A percentile compares a stretch with the other conserved stretches of the same genome.
These are phyloP conservation scores for Lasiommata megera DNA, from an alignment of 2,888 invertebrate species.

Conservation along the genomic window DNA sequence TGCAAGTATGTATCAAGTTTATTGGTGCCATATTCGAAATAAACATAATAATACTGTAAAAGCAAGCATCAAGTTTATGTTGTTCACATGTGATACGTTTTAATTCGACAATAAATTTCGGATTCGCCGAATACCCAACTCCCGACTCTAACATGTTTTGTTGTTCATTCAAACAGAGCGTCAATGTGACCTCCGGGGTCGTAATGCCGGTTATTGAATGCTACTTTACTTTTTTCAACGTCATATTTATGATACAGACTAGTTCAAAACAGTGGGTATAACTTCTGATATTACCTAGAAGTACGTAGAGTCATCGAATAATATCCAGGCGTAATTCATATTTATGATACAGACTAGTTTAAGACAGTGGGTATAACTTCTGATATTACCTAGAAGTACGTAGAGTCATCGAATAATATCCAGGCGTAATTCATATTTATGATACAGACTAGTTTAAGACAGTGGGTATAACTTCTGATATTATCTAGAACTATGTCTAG, in stretches of 20 bases:
- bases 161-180: conserved; percentile 11
- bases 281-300: too few relatives aligned
- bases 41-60: not conserved
- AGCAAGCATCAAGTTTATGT: conserved; percentile 7
- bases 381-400: too few relatives aligned
- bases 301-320: too few relatives aligned
- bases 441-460: not conserved
- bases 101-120: conserved; percentile 21
- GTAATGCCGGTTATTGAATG: conserved; percentile 10
- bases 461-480: too few relatives aligned
- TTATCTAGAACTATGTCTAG: too few relatives aligned
- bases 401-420: too few relatives aligned
- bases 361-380: too few relatives aligned
- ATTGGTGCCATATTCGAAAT: conserved; percentile 3
- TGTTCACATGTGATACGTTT: conserved; percentile 17
- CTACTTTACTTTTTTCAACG: conserved; percentile 8
- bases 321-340: too few relatives aligned
- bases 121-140: conserved; percentile 22
- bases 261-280: too few relatives aligned
- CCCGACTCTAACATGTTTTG: conserved; percentile 17
- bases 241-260: not conserved
- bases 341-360: not conserved
- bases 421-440: not conserved
- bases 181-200: conserved; percentile 26
- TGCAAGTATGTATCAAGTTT: not conserved